Base-by-base conservation (phyloP, 2,888 invertebrate species). In the Gymnosoma rotundatum region DNA sequence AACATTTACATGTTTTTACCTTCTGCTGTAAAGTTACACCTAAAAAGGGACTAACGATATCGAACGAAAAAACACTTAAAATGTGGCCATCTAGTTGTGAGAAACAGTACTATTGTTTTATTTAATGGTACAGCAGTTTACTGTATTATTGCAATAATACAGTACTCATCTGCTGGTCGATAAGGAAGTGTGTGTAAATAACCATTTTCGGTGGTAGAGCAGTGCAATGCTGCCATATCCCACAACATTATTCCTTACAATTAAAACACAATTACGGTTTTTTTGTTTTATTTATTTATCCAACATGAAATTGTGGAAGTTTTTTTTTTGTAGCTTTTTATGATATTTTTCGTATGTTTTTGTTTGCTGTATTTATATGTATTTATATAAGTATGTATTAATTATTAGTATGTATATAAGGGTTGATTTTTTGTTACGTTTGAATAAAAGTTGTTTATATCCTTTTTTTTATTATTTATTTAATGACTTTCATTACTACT, bases 231-330 rank as follows among this genome's bases (percentile, higher is more conserved):
- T 48, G 48, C 14, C 48, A 14, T 48, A 48, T n/a, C n/a, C n/a
- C 2, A n/a, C 1, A n/a, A 16, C 0, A n/a, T 4, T n/a, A 48
- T n/a, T 5, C 48, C 1, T 48, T 48, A 7, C 1, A 48, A 48
- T 32, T 60, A 20, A 81, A 70, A 69, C 48, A 52, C 3, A 21
- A 61, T 61, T 16, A 12, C 58, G 36, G 48, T 50, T 61, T 32
- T 32, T 32, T 32, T 54, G 18, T 52, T 66, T 72, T 61, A 73
- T 75, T 83, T 83, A 52, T 83, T 81, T 61, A 70, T 73, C 78
- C 83, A 83, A 83, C 83, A 78, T 83, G 73, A 78, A 83, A 78
- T 83, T 52, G 61, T 67, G 73, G 73, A 80, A 69, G 42, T 63
- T 78, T 78, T 76, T 56, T 75, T 64, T 70, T 69, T 63, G 14